Evolutionary conservation across 2,113 vertebrate species (phyloP).

Genomic region (Catharus fuscescens): DNA sequence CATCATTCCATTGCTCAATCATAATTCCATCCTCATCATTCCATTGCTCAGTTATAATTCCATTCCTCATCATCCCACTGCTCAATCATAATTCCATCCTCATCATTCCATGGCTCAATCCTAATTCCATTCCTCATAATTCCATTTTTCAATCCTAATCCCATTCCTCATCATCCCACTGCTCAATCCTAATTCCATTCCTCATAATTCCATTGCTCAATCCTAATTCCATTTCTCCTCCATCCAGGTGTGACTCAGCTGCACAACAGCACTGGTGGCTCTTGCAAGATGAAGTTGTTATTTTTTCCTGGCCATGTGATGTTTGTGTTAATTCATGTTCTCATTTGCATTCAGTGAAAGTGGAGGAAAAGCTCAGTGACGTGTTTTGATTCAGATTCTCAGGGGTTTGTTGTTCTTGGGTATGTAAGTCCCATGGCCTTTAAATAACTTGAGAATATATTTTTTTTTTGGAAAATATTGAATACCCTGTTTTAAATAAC

Average conservation of each 20-base stretch:
- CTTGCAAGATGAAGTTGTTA: neutral
- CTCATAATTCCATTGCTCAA: neutral
- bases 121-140: neutral
- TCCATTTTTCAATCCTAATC: too few relatives aligned
- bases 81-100: neutral
- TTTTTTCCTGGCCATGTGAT: neutral
- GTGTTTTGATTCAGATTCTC: neutral
- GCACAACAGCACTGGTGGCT: neutral
- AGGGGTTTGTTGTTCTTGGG: neutral
- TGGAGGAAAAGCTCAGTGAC: neutral
- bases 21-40: too few relatives aligned
- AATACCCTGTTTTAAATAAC: slow-evolving; percentile 1
- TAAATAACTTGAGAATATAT: neutral
- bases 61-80: neutral
- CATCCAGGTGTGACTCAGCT: slow-evolving; percentile 14
- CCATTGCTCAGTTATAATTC: too few relatives aligned
- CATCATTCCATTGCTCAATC: too few relatives aligned
- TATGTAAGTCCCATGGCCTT: neutral
- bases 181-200: neutral
- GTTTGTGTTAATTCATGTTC: neutral
- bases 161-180: neutral
- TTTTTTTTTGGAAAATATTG: neutral
- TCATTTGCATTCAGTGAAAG: neutral
- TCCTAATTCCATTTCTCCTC: neutral
- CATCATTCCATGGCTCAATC: neutral